phyloP scores from a whole-genome alignment of 1,140 invertebrate genomes.

The Pseudobourletiella spinata region DNA sequence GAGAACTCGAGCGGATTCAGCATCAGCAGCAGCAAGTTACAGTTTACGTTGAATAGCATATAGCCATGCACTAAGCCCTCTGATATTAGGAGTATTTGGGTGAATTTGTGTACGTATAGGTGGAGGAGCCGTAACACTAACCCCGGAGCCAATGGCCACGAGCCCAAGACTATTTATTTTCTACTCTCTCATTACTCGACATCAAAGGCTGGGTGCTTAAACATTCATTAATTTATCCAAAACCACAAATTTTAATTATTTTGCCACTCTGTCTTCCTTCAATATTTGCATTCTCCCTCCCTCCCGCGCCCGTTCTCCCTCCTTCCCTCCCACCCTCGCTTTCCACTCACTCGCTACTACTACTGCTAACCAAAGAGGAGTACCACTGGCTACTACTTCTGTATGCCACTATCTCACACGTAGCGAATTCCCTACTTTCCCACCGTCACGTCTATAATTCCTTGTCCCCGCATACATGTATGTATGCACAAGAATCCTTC shows the following conservation, averaged over 20 bases:
- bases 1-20: too few species aligned
- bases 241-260: slow-evolving; percentile 34
- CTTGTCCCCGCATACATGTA: background rate
- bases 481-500: background rate
- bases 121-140: background rate
- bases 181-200: slow-evolving; percentile 10
- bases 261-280: slow-evolving; percentile 23
- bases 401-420: too few species aligned
- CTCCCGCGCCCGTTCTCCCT: slow-evolving; percentile 5
- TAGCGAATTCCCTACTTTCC: background rate
- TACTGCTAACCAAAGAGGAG: too few species aligned
- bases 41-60: too few species aligned
- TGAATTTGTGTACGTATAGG: background rate
- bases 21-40: too few species aligned
- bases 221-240: slow-evolving; percentile 30
- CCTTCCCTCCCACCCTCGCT: background rate
- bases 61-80: too few species aligned
- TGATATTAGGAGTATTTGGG: too few species aligned
- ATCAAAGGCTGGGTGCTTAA: slow-evolving; percentile 10
- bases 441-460: too few species aligned
- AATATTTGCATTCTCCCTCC: slow-evolving; percentile 22
- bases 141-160: slow-evolving; percentile 1
- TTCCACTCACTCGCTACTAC: background rate
- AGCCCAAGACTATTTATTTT: slow-evolving; percentile 10
- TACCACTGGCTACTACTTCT: too few species aligned